Percentiles rank a stretch among this genome's conserved stretches.
Evolutionary conservation across 2,888 invertebrate genomes (phyloP).

Genomic region (Crematogaster levior): DNA sequence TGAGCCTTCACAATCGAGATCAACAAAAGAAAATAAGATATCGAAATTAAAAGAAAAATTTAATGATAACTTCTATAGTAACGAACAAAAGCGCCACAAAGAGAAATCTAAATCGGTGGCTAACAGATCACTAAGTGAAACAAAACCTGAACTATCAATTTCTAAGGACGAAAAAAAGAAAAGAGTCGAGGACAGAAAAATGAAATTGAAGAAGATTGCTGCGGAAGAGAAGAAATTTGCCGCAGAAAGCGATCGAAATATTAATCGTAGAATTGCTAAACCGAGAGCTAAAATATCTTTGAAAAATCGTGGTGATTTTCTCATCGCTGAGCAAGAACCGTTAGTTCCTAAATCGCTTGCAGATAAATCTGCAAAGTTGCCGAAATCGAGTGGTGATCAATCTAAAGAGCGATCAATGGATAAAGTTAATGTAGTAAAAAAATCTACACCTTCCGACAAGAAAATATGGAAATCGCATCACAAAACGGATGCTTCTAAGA

Average conservation of each 20-base stretch:
- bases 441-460: neutral
- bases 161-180: slow-evolving; percentile 68
- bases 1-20: slow-evolving; percentile 28
- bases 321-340: slow-evolving; percentile 76
- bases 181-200: slow-evolving; percentile 85
- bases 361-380: neutral
- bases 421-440: neutral
- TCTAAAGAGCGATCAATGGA: neutral
- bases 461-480: neutral
- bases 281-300: slow-evolving; percentile 86
- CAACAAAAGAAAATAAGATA: slow-evolving; percentile 55
- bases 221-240: slow-evolving; percentile 80
- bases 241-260: slow-evolving; percentile 66
- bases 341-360: slow-evolving; percentile 3
- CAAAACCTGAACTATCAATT: slow-evolving; percentile 33
- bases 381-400: neutral
- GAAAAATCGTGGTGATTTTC: slow-evolving; percentile 87
- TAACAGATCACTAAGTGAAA: slow-evolving; percentile 47
- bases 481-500: neutral
- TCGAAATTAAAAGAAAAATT: slow-evolving; percentile 55
- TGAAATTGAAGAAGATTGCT: slow-evolving; percentile 87
- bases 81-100: slow-evolving; percentile 66
- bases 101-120: slow-evolving; percentile 68
- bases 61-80: slow-evolving; percentile 52
- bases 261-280: slow-evolving; percentile 69